These are phyloP conservation scores for Caranx melampygus DNA, from an alignment of 2,113 vertebrate species.

Conservation along the genomic window DNA sequence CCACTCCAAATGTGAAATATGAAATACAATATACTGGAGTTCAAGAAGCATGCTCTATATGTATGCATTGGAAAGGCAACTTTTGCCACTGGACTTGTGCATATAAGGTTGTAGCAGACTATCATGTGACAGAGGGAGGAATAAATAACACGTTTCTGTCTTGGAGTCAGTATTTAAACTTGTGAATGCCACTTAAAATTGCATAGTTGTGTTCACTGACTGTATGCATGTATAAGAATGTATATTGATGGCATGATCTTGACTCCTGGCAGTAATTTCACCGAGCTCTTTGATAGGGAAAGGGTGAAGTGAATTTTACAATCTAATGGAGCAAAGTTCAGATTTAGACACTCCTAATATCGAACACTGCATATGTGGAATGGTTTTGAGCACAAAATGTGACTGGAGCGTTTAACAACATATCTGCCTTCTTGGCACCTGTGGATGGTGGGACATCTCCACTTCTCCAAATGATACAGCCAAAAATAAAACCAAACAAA, in stretches of 20 bases:
- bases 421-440: neutral
- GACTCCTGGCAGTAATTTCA: conserved; percentile 45
- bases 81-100: conserved; percentile 27
- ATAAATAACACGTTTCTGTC: conserved; percentile 20
- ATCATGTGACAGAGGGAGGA: conserved; percentile 6
- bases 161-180: conserved; percentile 32
- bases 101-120: conserved; percentile 39
- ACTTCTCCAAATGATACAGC: neutral
- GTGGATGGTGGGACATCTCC: neutral
- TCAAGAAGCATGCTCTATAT: conserved; percentile 5
- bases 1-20: conserved; percentile 2
- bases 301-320: neutral
- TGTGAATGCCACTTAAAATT: conserved; percentile 68
- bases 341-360: neutral
- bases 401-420: neutral
- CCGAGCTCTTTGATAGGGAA: neutral
- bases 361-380: conserved; percentile 50
- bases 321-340: neutral
- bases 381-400: conserved; percentile 18
- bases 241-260: conserved; percentile 10
- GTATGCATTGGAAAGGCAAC: conserved; percentile 26
- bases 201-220: conserved; percentile 74
- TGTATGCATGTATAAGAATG: conserved; percentile 41
- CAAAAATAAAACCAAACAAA: neutral
- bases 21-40: conserved; percentile 27